Base-by-base conservation (phyloP, 2,113 vertebrate genomes). In the Passer domesticus region DNA sequence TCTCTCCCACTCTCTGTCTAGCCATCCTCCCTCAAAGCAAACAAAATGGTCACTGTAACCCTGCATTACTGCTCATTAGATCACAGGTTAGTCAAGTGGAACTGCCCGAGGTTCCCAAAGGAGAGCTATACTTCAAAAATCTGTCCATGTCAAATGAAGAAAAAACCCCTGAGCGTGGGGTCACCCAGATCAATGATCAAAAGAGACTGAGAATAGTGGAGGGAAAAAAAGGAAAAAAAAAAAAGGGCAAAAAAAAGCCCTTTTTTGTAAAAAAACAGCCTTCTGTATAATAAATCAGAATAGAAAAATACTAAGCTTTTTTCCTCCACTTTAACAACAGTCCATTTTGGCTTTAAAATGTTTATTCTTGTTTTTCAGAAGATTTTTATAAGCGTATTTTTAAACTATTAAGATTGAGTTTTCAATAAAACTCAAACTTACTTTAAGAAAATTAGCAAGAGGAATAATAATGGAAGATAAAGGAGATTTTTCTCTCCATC, bases 101-200 rank as follows among this genome's bases (percentile, higher is more conserved):
- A 99, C 98, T 97, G 97, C 97, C 95, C 11, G 28, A 96, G 94
- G 92, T 97, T 97, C 97, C 97, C 98, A 97, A 98, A 98, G 98
- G 98, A 98, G 97, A 97, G 96, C 98, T 97, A 97, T 97, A 98
- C 98, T 98, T 98, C 97, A 98, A 98, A 98, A 98, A 98, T 98
- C 97, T 97, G 97, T 98, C 97, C 98, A 98, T 98, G 98, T 98
- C 98, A 99, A 98, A 98, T 97, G 97, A 98, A 98, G 98, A 97
- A 98, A 98, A 98, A 97, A 98, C 83, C 94, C 92, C 97, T 96
- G 97, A 98, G 98, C 97, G 91, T 96, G 96, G 98, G 98, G 98
- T 99, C 99, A 99, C 96, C 97, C 98, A 98, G 98, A 98, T 99
- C 98, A 99, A 98, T 98, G 98, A 99, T 99, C 98, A 99, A 99